These are phyloP conservation scores for Echinometra lucunter DNA, from an alignment of 53 echinoderm and acorn worm genomes.

Conservation along the genomic window DNA sequence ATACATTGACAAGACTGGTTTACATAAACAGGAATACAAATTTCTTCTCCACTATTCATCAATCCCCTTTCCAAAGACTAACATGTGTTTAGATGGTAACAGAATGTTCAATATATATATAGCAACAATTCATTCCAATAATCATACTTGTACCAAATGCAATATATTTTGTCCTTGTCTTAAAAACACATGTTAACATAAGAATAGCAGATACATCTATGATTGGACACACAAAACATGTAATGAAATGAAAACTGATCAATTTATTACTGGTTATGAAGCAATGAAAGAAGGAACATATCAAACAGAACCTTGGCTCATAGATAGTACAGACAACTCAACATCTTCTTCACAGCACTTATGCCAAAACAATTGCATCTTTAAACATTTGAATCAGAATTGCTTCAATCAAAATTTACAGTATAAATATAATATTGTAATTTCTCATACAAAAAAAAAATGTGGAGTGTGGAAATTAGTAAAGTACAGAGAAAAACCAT, in stretches of 20 bases:
- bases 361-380: conserved; percentile 64
- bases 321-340: conserved; percentile 30
- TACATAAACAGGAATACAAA: conserved; percentile 57
- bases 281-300: conserved; percentile 43
- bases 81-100: conserved; percentile 60
- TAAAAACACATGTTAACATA: conserved; percentile 19
- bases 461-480: conserved; percentile 58
- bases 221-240: conserved; percentile 47
- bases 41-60: not conserved
- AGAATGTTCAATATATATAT: conserved; percentile 63
- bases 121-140: conserved; percentile 53
- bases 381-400: conserved; percentile 70
- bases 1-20: conserved; percentile 58
- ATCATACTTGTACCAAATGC: conserved; percentile 59
- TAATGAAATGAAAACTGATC: conserved; percentile 24
- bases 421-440: conserved; percentile 72
- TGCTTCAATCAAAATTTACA: conserved; percentile 68
- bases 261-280: conserved; percentile 20
- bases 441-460: conserved; percentile 69
- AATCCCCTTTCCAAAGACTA: conserved; percentile 21
- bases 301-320: conserved; percentile 9
- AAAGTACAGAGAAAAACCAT: conserved; percentile 47
- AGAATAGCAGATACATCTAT: conserved; percentile 60
- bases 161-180: conserved; percentile 51
- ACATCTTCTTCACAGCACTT: conserved; percentile 32